Evolutionary conservation across 2,113 vertebrate genomes (phyloP), one percentile per base, ranked within the genome.

Genomic region (Canis aureus): DNA sequence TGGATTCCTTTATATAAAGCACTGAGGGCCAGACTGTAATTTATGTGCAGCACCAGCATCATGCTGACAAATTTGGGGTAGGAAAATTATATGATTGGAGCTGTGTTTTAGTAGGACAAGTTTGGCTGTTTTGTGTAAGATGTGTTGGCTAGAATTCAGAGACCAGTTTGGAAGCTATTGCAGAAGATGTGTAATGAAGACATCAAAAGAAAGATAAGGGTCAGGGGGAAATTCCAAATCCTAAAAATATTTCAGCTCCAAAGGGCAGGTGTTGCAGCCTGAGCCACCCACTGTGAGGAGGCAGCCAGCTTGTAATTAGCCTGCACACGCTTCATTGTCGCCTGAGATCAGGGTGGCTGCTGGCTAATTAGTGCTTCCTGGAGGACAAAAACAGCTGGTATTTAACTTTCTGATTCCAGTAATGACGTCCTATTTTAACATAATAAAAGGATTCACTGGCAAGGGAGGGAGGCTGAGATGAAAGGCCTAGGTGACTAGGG

Each of bases 361-460:
- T 23, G 59, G 91, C 91, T 90, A 71, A 84, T 93, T 92, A 91
- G 97, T 35, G 81, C 91, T 95, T 93, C 95, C 93, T 79, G 51
- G 51, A 93, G 97, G 95, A 93, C 85, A 80, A 89, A 94, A 86
- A 91, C 98, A 96, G 94, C 94, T 97, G 96, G 84, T 86, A 84
- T 93, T 97, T 97, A 95, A 96, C 82, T 98, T 97, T 94, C 96
- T 92, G 92, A 97, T 94, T 92, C 94, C 38, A 92, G 90, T 78
- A 35, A 38, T 62, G 59, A 78, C 0, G 27, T 94, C 84, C 94
- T 67, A 25, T 78, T 94, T 96, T 84, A 94, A 74, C 94, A 96
- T 73, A 93, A 95, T 79, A 67, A 94, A 91, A 78, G 94, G 93
- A 95, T 88, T 88, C 91, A 22, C 67, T 96, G 80, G 29, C 3